Evolutionary conservation across 2,113 vertebrate species (phyloP), one percentile per base, ranked within the genome.

Genomic region (Murina feae): DNA sequence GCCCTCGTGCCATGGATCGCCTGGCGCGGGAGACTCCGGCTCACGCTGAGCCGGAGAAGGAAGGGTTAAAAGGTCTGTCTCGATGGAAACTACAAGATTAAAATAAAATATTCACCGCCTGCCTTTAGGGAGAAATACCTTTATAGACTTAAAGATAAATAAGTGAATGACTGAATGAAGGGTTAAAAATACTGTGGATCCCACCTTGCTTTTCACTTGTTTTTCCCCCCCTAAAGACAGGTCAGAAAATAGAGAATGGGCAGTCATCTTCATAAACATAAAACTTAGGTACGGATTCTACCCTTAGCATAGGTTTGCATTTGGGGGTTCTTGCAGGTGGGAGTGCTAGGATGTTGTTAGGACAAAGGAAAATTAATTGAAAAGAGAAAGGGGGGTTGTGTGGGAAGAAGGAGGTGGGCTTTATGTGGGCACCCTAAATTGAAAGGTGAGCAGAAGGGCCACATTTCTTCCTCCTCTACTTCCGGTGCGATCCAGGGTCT

Each of bases 11-110:
- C 11, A 25, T 76, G 95, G 94, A 87, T 89, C 75, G 76, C 91
- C 91, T 44, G 51, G 1, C 10, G 69, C 63, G 28, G 55, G 94
- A 68, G 53, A 95, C 90, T 96, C 21, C 9, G 63, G 58, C 66
- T 49, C 91, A 84, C 87, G 58, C 66, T 49, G 92, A 84, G 89
- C 95, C 86, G 95, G 97, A 85, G 78, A 92, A 63, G 60, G 90
- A 98, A 92, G 97, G 94, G 96, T 97, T 97, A 98, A 97, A 97
- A 93, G 93, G 53, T 85, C 90, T 97, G 95, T 97, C 95, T 94
- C 35, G 71, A 66, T 93, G 93, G 88, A 96, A 96, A 97, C 96
- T 96, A 95, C 88, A 92, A 93, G 89, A 97, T 97, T 94, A 96
- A 96, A 96, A 96, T 96, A 97, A 96, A 96, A 96, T 95, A 97